Evolutionary conservation across 2,113 vertebrate species (phyloP).

Genomic region (Oncorhynchus mykiss): DNA sequence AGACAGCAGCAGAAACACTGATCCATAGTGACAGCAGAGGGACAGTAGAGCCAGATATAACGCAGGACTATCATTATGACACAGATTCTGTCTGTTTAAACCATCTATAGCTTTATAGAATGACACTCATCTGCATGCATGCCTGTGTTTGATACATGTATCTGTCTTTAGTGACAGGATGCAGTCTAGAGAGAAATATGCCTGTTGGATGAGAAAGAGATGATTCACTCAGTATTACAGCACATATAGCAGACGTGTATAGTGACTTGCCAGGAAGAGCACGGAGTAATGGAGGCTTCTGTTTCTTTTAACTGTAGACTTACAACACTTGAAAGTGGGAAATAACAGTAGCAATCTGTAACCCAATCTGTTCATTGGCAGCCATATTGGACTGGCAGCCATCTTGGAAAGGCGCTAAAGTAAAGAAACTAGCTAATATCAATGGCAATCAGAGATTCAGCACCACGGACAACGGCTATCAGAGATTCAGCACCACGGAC

Average conservation of each 20-base stretch:
- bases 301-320: too few relatives aligned
- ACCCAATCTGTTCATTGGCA: too few relatives aligned
- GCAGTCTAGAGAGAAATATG: not conserved
- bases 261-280: not conserved
- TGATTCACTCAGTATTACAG: not conserved
- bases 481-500: too few relatives aligned
- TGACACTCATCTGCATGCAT: not conserved
- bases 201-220: not conserved
- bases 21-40: slow-evolving; percentile 4
- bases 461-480: too few relatives aligned
- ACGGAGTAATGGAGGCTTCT: too few relatives aligned
- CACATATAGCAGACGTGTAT: not conserved
- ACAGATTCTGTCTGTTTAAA: not conserved
- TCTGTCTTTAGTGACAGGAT: not conserved
- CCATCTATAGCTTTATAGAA: not conserved
- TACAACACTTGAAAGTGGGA: too few relatives aligned
- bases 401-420: too few relatives aligned
- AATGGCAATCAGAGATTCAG: too few relatives aligned
- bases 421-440: too few relatives aligned
- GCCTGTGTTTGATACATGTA: not conserved
- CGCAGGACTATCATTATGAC: not conserved
- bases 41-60: slow-evolving; percentile 9
- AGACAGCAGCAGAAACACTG: not conserved
- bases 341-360: too few relatives aligned
- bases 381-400: too few relatives aligned